Conservation (phyloP, 2,797 vertebrate genomes). For the Orestias chungarensis region DNA sequence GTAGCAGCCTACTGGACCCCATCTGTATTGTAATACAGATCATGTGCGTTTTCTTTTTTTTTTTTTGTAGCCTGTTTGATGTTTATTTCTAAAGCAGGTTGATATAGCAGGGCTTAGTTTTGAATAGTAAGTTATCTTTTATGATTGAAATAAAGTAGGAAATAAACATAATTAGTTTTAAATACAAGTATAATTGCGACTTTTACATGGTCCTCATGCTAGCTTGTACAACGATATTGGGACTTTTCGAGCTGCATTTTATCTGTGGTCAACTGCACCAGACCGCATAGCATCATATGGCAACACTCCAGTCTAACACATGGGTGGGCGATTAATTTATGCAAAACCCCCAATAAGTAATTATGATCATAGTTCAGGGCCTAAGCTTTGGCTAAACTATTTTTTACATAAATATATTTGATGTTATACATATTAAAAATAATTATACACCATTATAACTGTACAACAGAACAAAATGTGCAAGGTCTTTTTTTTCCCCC, state of each 20-base stretch:
- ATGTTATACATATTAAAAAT: neutral
- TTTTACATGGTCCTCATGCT: neutral
- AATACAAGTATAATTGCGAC: neutral
- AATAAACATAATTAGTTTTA: neutral
- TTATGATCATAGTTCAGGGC: neutral
- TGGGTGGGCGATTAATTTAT: neutral
- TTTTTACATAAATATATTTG: neutral
- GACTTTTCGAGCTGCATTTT: neutral
- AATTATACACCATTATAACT: neutral
- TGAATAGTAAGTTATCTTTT: neutral
- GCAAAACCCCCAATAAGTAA: neutral
- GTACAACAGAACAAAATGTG: too few species aligned
- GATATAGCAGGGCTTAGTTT: neutral
- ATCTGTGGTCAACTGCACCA: neutral
- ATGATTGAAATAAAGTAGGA: neutral
- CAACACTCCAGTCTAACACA: neutral
- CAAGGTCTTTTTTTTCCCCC: neutral
- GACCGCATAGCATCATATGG: neutral
- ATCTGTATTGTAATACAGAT: constrained; percentile 57
- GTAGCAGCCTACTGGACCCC: constrained; percentile 74
- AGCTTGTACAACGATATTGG: neutral
- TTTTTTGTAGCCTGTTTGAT: neutral
- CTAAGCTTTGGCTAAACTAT: neutral
- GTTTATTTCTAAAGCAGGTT: neutral
- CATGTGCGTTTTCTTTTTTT: constrained; percentile 1